phyloP scores from a whole-genome alignment of 2,888 invertebrate genomes.

The Eupithecia subumbrata region DNA sequence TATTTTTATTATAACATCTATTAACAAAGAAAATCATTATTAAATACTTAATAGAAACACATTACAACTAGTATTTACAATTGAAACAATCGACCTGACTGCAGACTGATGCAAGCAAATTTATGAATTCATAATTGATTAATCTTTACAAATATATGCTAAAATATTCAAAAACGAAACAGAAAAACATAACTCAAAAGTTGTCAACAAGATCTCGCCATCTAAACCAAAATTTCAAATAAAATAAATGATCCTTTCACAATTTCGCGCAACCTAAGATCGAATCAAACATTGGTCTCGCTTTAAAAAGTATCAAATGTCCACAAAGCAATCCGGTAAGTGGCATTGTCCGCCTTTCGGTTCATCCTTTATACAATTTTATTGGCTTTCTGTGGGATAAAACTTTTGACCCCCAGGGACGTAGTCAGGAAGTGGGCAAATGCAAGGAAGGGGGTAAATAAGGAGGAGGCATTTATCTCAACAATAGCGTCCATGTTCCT shows the following conservation, averaged over 20 bases:
- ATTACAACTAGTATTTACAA: too few relatives aligned
- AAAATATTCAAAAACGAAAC: not conserved
- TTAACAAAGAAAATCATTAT: too few relatives aligned
- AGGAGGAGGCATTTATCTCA: not conserved
- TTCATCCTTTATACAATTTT: slow-evolving; percentile 44
- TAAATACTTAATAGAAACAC: too few relatives aligned
- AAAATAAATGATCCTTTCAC: slow-evolving; percentile 8
- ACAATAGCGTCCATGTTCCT: not conserved
- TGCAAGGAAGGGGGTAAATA: not conserved
- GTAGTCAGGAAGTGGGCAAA: slow-evolving; percentile 7
- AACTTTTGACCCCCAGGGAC: slow-evolving; percentile 33
- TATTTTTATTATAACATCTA: too few relatives aligned
- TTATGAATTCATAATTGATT: too few relatives aligned
- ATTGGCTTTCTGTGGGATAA: slow-evolving; percentile 44
- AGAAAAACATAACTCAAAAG: not conserved
- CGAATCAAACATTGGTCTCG: slow-evolving; percentile 22
- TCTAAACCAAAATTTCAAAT: not conserved
- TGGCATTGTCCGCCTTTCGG: slow-evolving; percentile 39
- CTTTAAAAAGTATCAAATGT: slow-evolving; percentile 35
- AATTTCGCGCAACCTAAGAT: slow-evolving; percentile 10
- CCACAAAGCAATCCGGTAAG: slow-evolving; percentile 43
- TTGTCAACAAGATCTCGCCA: not conserved
- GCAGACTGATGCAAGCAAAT: too few relatives aligned
- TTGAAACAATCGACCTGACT: too few relatives aligned
- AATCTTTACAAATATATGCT: not conserved